Percentiles rank a stretch among this genome's conserved stretches.
Evolutionary conservation across 2,797 vertebrate genomes (phyloP).

Genomic region (Sternarchorhynchus goeldii): DNA sequence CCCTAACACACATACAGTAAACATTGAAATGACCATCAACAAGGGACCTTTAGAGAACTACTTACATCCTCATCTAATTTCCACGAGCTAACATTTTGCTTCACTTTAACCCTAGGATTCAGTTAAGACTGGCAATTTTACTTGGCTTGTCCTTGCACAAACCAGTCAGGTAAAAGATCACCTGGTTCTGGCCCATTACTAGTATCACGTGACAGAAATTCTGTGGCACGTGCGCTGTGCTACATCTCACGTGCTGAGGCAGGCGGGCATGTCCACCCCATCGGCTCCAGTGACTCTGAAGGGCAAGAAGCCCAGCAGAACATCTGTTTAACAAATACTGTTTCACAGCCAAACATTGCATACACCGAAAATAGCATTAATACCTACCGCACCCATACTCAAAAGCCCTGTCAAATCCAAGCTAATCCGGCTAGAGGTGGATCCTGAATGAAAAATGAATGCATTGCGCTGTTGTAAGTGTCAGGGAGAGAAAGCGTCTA

Average conservation of each 20-base stretch:
- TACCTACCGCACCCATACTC: slow-evolving; percentile 27
- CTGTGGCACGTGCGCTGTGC: not conserved
- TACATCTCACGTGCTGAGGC: not conserved
- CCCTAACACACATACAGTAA: too few relatives aligned
- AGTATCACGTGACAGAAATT: not conserved
- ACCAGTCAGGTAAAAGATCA: too few relatives aligned
- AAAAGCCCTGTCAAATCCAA: slow-evolving; percentile 42
- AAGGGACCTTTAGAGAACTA: too few relatives aligned
- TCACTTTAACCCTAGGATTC: too few relatives aligned
- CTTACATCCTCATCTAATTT: too few relatives aligned
- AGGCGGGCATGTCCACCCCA: slow-evolving; percentile 36
- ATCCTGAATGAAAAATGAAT: slow-evolving; percentile 35
- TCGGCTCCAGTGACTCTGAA: slow-evolving; percentile 29
- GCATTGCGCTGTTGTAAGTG: slow-evolving; percentile 26
- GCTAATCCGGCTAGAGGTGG: slow-evolving; percentile 28
- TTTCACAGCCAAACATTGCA: slow-evolving; percentile 27
- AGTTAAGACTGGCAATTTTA: too few relatives aligned
- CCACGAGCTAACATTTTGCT: not conserved
- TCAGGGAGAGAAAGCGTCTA: slow-evolving; percentile 34
- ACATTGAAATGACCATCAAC: too few relatives aligned
- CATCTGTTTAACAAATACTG: slow-evolving; percentile 57
- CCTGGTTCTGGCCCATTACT: too few relatives aligned
- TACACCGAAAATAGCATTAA: slow-evolving; percentile 13
- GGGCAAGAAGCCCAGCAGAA: slow-evolving; percentile 42
- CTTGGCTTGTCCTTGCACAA: too few relatives aligned